Base-by-base conservation (phyloP, 2,113 vertebrate species). In the Dissostichus mawsoni region DNA sequence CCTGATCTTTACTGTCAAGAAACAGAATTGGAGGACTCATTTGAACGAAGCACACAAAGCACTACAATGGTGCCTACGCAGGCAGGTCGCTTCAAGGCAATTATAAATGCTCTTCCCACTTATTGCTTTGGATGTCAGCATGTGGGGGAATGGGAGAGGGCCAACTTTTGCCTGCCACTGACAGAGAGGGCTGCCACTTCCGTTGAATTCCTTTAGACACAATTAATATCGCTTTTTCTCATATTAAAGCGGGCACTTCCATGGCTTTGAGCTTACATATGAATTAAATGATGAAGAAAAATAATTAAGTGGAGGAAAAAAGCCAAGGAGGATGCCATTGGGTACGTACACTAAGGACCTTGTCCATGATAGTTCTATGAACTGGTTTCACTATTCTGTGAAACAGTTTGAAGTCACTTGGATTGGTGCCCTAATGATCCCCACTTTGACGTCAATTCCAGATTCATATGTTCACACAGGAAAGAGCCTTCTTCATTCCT, bases 121-220 rank as follows among this genome's bases (percentile, higher is more conserved):
- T 87, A 90, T 87, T 89, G 80, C 86, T 87, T 89, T 87, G 90
- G 83, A 91, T 90, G 86, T 86, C 84, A 74, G 79, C 25, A 29
- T 91, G 86, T 74, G 82, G 79, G 78, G 80, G 72, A 76, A 87
- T 75, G 56, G 78, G 83, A 74, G 58, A 74, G 55, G 66, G 82
- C 63, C 81, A 91, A 86, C 83, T 84, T 84, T 78, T 74, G 62
- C 48, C 77, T 84, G 81, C 70, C 69, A 65, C 78, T 63, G 86
- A 86, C 75, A 82, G 68, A 85, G 69, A 81, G 73, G 69, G 76
- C 71, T 84, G 74, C 87, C 79, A 84, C 69, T 90, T 91, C 81
- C 88, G 63, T 75, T 52, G 75, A 70, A 73, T 89, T 86, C 45
- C 71, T 91, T 90, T 84, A 77, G 78, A 90, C 72, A 65, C 83